phyloP scores from a whole-genome alignment of 2,113 vertebrate genomes.

The Enhydra lutris region DNA sequence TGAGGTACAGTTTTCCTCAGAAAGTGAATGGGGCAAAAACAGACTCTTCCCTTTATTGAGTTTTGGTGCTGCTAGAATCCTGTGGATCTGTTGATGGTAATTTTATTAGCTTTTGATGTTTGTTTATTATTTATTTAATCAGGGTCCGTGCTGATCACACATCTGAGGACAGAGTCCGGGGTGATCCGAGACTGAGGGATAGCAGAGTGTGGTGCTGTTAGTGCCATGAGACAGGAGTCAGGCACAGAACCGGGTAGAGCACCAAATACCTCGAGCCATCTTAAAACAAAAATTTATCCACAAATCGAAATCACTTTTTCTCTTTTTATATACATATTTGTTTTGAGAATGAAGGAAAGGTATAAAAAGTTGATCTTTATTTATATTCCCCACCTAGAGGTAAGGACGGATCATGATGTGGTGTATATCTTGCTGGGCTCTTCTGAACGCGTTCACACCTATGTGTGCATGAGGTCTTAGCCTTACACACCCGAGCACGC shows the following conservation, averaged over 20 bases:
- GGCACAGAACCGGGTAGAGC: too few relatives aligned
- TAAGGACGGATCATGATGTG: neutral
- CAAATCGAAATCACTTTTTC: neutral
- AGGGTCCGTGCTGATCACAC: neutral
- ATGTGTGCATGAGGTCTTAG: neutral
- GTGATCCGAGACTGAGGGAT: neutral
- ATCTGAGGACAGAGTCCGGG: neutral
- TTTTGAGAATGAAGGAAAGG: neutral
- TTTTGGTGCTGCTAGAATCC: neutral
- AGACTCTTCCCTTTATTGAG: neutral
- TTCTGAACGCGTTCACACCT: neutral
- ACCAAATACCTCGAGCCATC: neutral
- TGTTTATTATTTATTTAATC: neutral
- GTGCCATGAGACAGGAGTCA: neutral
- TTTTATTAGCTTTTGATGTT: conserved; percentile 10
- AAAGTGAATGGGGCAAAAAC: conserved; percentile 21
- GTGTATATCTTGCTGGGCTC: neutral
- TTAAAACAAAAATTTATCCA: neutral
- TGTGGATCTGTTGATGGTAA: neutral
- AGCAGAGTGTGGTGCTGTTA: neutral
- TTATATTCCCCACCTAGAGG: neutral
- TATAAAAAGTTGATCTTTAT: neutral
- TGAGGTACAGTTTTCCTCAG: neutral
- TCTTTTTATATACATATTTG: neutral
- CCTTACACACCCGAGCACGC: neutral